Base-by-base conservation (phyloP, 2,888 invertebrate species). In the Cryptus armator region DNA sequence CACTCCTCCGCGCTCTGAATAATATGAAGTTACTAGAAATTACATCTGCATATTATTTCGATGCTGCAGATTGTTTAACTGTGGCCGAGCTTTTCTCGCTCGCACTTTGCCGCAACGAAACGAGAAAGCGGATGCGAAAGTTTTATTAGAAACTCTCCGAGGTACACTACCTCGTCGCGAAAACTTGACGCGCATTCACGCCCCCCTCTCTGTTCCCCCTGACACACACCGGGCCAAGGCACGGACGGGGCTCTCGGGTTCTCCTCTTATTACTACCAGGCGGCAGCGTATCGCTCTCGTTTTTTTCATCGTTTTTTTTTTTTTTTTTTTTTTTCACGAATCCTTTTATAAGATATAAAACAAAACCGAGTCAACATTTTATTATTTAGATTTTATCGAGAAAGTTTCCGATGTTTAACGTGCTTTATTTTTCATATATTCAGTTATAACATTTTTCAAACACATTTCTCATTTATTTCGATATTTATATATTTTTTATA, bases 11-110 rank as follows among this genome's bases (percentile, higher is more conserved):
- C 74, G 83, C 75, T 80, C 83, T 68, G 87, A 84, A 86, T 86
- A 84, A 85, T 81, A 90, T 90, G 90, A 91, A 91, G 90, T 91
- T 91, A 90, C 90, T 89, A 89, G 90, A 91, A 91, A 91, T 91
- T 90, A 91, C 90, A 91, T 91, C 91, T 91, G 91, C 91, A 91
- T 91, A 91, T 90, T 91, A 91, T 91, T 91, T 90, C 90, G 90
- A 90, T 91, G 91, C 90, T 90, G 88, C 87, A 89, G 91, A 91
- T 91, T 91, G 90, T 91, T 91, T 91, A 90, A 90, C 89, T 90
- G 90, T 88, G 86, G 89, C 87, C 62, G 56, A 71, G 71, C 56
- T 76, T 66, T 82, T 76, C 46, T 37, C 66, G 48, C 67, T 81
- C 24, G 16, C 48, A 7, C 70, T n/a, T 2, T 56, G 48, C 62